Evolutionary conservation across 1,140 invertebrate species (phyloP).

Genomic region (Lepidotrigona ventralis): DNA sequence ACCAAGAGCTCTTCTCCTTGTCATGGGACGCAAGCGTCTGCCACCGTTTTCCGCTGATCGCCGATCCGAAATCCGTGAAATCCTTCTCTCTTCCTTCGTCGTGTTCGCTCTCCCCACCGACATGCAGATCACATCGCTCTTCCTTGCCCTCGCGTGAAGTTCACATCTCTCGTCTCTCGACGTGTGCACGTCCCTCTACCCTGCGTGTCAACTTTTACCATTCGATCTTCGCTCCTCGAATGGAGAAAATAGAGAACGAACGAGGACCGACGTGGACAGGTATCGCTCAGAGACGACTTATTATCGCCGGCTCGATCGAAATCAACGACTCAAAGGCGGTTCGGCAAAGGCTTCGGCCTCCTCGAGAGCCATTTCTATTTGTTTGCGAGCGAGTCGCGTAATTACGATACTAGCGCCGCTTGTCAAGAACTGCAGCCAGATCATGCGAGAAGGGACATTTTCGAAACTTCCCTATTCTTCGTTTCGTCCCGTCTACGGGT

Average conservation of each 20-base stretch:
- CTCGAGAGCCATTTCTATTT: constrained; percentile 10
- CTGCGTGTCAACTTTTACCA: not conserved
- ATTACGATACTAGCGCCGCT: not conserved
- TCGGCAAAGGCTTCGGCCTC: not conserved
- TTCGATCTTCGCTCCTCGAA: not conserved
- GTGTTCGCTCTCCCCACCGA: constrained; percentile 16
- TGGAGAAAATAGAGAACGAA: no score
- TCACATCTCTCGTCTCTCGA: constrained; percentile 21
- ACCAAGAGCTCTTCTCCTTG: constrained; percentile 28
- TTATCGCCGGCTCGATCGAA: not conserved
- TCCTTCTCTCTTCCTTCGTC: constrained; percentile 10
- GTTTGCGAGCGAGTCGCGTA: not conserved
- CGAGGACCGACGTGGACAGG: not conserved
- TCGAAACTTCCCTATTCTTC: not conserved
- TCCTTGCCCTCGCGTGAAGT: not conserved
- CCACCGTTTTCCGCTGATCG: constrained; percentile 27
- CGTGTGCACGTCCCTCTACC: not conserved
- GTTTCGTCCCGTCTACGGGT: no score
- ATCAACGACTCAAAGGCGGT: not conserved
- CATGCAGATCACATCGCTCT: not conserved
- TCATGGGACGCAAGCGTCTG: constrained; percentile 49
- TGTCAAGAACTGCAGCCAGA: no score
- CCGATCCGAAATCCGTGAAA: constrained; percentile 14
- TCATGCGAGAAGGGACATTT: not conserved
- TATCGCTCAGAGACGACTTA: not conserved